These are phyloP conservation scores for Otis tarda DNA, from an alignment of 2,113 vertebrate species.

Conservation along the genomic window DNA sequence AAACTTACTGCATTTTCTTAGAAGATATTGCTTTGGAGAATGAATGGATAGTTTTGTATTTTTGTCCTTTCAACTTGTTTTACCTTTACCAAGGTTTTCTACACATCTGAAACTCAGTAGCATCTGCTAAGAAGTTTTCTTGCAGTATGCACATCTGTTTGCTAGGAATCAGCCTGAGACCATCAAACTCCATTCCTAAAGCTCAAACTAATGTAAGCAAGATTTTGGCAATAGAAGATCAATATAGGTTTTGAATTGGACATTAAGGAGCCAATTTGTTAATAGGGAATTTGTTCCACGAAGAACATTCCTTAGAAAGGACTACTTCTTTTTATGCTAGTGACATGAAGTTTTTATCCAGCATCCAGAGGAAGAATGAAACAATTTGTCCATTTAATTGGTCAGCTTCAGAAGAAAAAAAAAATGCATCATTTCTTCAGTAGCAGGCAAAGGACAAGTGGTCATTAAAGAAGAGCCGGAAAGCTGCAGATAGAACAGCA, in stretches of 20 bases:
- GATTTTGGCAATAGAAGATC: not conserved
- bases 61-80: not conserved
- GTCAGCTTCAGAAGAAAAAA: not conserved
- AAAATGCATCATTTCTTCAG: not conserved
- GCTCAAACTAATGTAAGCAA: not conserved
- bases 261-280: not conserved
- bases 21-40: not conserved
- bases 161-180: not conserved
- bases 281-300: not conserved
- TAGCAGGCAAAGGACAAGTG: not conserved
- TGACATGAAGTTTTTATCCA: not conserved
- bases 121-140: not conserved
- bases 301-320: not conserved
- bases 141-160: fast-evolving
- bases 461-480: slow-evolving; percentile 27
- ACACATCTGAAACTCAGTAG: not conserved
- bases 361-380: not conserved
- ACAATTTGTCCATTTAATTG: not conserved
- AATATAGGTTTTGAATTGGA: not conserved
- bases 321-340: not conserved
- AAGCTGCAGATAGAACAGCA: slow-evolving; percentile 20
- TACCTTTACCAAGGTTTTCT: not conserved
- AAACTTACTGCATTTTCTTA: not conserved
- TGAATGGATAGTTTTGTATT: not conserved
- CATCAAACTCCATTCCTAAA: not conserved